Evolutionary conservation across 2,888 invertebrate genomes (phyloP).

Genomic region (Odontothrips loti): DNA sequence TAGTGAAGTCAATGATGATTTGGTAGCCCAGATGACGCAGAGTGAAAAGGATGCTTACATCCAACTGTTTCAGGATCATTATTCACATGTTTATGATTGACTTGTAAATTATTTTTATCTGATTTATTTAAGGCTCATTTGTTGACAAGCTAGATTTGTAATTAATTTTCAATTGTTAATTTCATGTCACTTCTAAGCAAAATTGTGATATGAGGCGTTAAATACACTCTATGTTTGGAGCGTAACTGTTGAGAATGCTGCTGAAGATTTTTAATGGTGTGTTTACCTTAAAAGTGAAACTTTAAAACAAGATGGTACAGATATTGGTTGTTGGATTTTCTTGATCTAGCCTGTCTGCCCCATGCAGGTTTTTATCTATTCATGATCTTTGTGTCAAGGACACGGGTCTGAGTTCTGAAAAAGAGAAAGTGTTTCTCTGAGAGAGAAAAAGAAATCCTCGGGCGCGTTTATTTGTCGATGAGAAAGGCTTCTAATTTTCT

Average conservation of each 20-base stretch:
- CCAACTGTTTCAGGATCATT: slow-evolving; percentile 88
- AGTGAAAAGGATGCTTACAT: slow-evolving; percentile 92
- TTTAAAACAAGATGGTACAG: no score
- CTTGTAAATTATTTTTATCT: slow-evolving; percentile 15
- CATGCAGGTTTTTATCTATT: no score
- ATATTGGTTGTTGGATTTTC: no score
- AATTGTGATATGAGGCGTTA: not conserved
- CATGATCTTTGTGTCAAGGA: no score
- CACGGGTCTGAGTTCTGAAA: no score
- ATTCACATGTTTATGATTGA: slow-evolving; percentile 81
- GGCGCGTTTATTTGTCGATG: no score
- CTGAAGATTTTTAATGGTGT: not conserved
- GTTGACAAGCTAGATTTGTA: not conserved
- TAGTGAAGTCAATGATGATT: slow-evolving; percentile 77
- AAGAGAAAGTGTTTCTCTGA: no score
- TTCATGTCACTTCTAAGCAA: not conserved
- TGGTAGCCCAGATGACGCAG: slow-evolving; percentile 86
- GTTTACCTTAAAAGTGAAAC: no score
- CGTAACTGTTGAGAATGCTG: not conserved
- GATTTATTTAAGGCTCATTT: not conserved
- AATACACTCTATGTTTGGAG: no score
- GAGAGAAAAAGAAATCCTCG: no score
- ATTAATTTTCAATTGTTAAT: not conserved
- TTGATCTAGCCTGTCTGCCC: no score
- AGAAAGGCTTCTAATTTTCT: no score